These are phyloP conservation scores for Escarpia spicata DNA, from an alignment of 2,888 invertebrate species.

Conservation along the genomic window DNA sequence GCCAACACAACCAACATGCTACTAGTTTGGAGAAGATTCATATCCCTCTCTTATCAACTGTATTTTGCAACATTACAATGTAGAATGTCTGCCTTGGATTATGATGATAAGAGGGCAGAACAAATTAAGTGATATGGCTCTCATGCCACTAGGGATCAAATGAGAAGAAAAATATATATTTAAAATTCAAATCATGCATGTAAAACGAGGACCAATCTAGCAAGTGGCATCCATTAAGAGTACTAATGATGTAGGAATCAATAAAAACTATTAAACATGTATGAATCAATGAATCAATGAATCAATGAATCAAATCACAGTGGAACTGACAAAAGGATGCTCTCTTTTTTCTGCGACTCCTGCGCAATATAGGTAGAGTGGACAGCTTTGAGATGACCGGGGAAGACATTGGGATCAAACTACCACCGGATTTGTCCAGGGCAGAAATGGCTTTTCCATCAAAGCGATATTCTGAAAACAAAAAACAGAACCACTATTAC, in stretches of 20 bases:
- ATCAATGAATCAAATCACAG: neutral
- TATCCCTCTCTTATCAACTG: neutral
- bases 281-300: too few relatives aligned
- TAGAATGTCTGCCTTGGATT: neutral
- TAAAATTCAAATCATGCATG: neutral
- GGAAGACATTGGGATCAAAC: constrained; percentile 38
- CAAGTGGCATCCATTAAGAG: neutral
- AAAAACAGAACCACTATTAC: neutral
- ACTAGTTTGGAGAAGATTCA: neutral
- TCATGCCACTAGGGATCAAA: too few relatives aligned
- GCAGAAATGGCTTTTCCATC: constrained; percentile 34
- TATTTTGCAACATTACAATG: neutral
- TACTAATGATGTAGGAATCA: too few relatives aligned
- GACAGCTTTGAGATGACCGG: constrained; percentile 36
- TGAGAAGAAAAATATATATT: too few relatives aligned
- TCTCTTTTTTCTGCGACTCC: constrained; percentile 20
- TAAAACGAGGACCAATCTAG: neutral
- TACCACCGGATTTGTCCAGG: constrained; percentile 28
- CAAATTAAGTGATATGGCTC: too few relatives aligned
- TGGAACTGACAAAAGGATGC: constrained; percentile 1
- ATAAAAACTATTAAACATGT: too few relatives aligned
- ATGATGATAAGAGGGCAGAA: neutral
- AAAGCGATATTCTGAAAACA: constrained; percentile 36
- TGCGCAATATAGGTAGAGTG: constrained; percentile 37
- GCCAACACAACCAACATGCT: neutral